phyloP scores from a whole-genome alignment of 1,140 invertebrate species.

The Parasteatoda tepidariorum region DNA sequence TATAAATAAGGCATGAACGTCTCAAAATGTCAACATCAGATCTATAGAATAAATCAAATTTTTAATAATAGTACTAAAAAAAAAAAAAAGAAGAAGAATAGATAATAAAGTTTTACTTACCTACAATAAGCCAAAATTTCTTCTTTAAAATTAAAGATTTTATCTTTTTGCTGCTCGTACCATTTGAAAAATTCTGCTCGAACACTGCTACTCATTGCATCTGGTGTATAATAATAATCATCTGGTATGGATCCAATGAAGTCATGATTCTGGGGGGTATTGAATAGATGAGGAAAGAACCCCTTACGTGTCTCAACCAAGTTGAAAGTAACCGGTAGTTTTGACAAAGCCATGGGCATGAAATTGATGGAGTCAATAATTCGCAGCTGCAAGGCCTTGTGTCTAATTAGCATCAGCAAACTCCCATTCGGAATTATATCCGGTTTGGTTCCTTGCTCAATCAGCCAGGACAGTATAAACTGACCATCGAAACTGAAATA shows the following conservation, averaged over 20 bases:
- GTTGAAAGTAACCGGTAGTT: slow-evolving; percentile 22
- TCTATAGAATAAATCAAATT: no score
- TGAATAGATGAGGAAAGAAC: slow-evolving; percentile 29
- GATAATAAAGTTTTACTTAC: neutral
- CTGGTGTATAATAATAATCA: neutral
- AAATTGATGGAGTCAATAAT: slow-evolving; percentile 23
- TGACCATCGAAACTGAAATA: no score
- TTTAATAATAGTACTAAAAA: neutral
- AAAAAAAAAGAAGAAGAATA: neutral
- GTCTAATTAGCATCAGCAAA: neutral
- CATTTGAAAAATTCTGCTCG: no score
- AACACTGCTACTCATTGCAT: neutral
- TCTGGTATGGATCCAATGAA: neutral
- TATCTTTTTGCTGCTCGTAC: no score
- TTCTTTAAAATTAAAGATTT: neutral
- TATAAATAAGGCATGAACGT: no score
- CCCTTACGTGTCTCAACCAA: slow-evolving; percentile 10
- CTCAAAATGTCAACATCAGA: no score
- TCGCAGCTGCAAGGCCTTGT: neutral
- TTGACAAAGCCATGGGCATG: neutral
- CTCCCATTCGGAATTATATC: no score
- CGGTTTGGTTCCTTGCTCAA: slow-evolving; percentile 14
- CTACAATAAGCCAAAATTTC: neutral
- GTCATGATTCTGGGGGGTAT: neutral
- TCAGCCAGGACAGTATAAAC: neutral